These are phyloP conservation scores for Plebejus melissa DNA, from an alignment of 2,888 invertebrate species.

Conservation along the genomic window DNA sequence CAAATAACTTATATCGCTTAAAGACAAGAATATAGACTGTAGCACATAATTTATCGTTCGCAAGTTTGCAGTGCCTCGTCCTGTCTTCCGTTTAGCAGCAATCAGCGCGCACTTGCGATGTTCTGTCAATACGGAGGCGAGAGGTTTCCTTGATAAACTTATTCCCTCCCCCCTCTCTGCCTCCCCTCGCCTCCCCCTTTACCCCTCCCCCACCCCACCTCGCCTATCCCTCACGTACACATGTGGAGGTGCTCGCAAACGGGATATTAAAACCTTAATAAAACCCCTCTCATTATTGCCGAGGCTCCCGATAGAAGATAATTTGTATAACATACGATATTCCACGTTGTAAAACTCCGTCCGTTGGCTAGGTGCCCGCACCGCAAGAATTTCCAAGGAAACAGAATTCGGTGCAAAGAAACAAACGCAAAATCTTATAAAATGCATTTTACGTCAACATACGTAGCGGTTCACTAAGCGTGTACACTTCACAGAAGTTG, in stretches of 20 bases:
- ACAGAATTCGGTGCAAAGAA: conserved; percentile 57
- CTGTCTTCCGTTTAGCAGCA: conserved; percentile 71
- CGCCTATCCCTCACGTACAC: conserved; percentile 72
- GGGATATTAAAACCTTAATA: conserved; percentile 27
- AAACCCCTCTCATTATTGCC: conserved; percentile 21
- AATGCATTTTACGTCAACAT: conserved; percentile 70
- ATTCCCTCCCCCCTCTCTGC: conserved; percentile 58
- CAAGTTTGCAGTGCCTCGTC: conserved; percentile 31
- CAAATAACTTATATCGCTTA: background rate
- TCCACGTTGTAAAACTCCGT: conserved; percentile 63
- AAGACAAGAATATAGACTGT: background rate
- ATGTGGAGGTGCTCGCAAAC: conserved; percentile 34
- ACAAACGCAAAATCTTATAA: conserved; percentile 69
- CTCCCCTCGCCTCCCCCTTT: conserved; percentile 41
- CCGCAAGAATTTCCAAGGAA: conserved; percentile 60
- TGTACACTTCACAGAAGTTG: conserved; percentile 52
- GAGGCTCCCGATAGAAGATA: conserved; percentile 19
- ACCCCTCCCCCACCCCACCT: conserved; percentile 49
- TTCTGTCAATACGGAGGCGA: conserved; percentile 76
- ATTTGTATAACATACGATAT: conserved; percentile 57
- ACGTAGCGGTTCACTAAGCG: conserved; percentile 53
- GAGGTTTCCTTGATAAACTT: conserved; percentile 77
- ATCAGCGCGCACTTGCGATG: conserved; percentile 72
- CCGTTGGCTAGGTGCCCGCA: conserved; percentile 66
- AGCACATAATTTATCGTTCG: conserved; percentile 12